These are phyloP conservation scores for Tenthredo distinguenda DNA, from an alignment of 2,888 invertebrate species.

Conservation along the genomic window DNA sequence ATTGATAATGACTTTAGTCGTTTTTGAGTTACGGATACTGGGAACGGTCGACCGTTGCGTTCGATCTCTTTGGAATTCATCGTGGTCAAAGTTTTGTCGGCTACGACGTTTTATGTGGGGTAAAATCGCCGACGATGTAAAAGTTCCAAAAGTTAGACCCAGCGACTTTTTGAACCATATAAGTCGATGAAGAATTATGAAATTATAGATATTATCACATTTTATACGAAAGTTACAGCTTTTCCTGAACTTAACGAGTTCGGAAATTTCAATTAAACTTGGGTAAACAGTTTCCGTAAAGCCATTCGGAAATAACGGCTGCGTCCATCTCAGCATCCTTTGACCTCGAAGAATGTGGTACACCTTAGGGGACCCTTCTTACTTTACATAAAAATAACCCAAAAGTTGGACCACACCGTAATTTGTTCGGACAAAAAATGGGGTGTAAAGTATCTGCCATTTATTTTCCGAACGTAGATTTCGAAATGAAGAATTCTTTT, in stretches of 20 bases:
- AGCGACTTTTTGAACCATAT: neutral
- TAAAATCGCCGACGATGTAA: neutral
- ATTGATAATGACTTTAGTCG: slow-evolving; percentile 9
- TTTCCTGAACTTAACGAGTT: neutral
- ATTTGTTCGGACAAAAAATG: neutral
- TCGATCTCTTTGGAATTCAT: neutral
- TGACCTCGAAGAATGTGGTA: neutral
- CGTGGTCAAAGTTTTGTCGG: neutral
- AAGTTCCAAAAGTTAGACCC: neutral
- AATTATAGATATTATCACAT: neutral
- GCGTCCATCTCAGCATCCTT: neutral
- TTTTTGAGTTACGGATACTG: slow-evolving; percentile 29
- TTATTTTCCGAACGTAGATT: neutral
- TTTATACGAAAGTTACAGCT: neutral
- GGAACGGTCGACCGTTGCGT: slow-evolving; percentile 20
- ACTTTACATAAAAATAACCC: neutral
- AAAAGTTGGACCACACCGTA: neutral
- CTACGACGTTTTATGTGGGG: neutral
- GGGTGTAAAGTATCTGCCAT: neutral
- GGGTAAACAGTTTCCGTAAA: neutral
- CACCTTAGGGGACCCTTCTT: neutral
- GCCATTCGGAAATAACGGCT: neutral
- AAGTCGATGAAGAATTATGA: neutral
- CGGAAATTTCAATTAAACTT: neutral
- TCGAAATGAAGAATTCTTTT: neutral